Evolutionary conservation across 2,113 vertebrate species (phyloP).

Genomic region (Aptenodytes forsteri): DNA sequence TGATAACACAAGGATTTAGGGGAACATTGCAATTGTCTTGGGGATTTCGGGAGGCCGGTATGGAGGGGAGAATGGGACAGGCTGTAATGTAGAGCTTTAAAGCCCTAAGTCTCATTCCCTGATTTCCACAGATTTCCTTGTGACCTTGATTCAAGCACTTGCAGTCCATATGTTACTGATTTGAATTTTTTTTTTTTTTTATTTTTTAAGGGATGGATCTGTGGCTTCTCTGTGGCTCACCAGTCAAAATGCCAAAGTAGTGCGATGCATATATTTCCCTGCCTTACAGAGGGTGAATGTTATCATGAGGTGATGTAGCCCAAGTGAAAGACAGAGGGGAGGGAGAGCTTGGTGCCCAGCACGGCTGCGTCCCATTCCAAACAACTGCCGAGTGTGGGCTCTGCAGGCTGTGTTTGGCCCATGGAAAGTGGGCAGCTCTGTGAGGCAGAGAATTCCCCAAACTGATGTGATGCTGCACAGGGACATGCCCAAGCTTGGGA

Average conservation of each 20-base stretch:
- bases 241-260: not conserved
- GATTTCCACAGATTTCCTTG: not conserved
- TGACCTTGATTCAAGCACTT: conserved; percentile 9
- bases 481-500: not conserved
- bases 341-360: not conserved
- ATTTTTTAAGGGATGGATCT: not conserved
- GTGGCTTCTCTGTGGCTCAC: not conserved
- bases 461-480: not conserved
- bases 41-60: fast-evolving
- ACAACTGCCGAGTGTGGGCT: not conserved
- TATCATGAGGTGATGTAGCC: not conserved
- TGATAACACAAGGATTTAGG: not conserved
- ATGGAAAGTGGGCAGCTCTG: not conserved
- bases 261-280: not conserved
- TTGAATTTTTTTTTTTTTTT: not conserved
- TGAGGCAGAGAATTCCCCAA: not conserved
- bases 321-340: not conserved
- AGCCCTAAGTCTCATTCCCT: not conserved
- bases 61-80: not conserved
- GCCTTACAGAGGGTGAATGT: not conserved
- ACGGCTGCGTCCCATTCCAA: fast-evolving
- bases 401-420: not conserved
- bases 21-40: not conserved
- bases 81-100: not conserved
- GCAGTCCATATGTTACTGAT: not conserved